Conservation (phyloP, 2,797 vertebrate genomes). For the Microtus agrestis region DNA sequence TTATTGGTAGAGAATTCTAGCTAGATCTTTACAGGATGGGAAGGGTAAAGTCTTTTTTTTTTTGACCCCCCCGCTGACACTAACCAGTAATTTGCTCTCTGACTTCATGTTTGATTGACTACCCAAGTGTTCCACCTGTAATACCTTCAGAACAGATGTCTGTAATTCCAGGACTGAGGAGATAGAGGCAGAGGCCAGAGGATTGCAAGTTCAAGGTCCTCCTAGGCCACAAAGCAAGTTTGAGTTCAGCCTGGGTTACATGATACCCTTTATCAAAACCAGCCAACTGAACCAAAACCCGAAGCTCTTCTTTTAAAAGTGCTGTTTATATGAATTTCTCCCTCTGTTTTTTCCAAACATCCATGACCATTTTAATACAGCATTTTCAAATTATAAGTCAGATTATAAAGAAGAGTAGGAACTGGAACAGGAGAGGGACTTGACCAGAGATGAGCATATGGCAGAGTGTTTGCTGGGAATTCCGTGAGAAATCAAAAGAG, state of each 20-base stretch:
- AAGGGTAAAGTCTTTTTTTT: too few species aligned
- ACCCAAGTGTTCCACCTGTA: background rate
- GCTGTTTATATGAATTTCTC: background rate
- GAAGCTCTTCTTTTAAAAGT: background rate
- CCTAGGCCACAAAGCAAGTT: background rate
- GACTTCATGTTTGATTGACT: too few species aligned
- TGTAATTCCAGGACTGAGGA: background rate
- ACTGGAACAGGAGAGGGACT: too few species aligned
- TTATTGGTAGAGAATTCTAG: background rate
- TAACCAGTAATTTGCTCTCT: background rate
- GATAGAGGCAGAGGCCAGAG: background rate
- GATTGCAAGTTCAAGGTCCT: background rate
- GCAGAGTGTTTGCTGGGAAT: background rate
- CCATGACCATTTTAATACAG: background rate
- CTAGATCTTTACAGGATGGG: background rate
- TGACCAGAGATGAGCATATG: background rate
- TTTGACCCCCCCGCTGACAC: background rate
- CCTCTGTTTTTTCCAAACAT: background rate
- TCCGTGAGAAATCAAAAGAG: background rate
- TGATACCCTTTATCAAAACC: background rate
- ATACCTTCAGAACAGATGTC: too few species aligned
- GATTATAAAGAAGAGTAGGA: accelerated
- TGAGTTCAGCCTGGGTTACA: background rate
- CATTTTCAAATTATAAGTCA: background rate
- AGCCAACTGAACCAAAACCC: background rate